phyloP scores from a whole-genome alignment of 1,140 invertebrate species.

The silkworm (Bombyx mori) region ASM3026992v2 NC_085130.1:13318001-13318500 shows the following conservation, averaged over 20 bases:
- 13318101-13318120: background rate
- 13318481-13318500: too few relatives aligned
- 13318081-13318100: background rate
- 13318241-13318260: background rate
- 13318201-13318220: background rate
- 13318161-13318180: background rate
- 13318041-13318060: background rate
- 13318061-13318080: background rate
- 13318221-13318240: background rate
- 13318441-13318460: too few relatives aligned
- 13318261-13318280: background rate
- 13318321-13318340: too few relatives aligned
- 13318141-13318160: background rate
- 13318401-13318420: too few relatives aligned
- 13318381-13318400: too few relatives aligned
- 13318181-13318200: background rate
- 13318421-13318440: too few relatives aligned
- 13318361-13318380: too few relatives aligned
- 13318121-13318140: background rate
- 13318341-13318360: too few relatives aligned
- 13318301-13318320: too few relatives aligned
- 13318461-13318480: too few relatives aligned
- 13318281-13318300: background rate
- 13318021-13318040: background rate
- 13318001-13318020: background rate